phyloP scores from a whole-genome alignment of 2,797 vertebrate genomes.

The Enoplosus armatus region DNA sequence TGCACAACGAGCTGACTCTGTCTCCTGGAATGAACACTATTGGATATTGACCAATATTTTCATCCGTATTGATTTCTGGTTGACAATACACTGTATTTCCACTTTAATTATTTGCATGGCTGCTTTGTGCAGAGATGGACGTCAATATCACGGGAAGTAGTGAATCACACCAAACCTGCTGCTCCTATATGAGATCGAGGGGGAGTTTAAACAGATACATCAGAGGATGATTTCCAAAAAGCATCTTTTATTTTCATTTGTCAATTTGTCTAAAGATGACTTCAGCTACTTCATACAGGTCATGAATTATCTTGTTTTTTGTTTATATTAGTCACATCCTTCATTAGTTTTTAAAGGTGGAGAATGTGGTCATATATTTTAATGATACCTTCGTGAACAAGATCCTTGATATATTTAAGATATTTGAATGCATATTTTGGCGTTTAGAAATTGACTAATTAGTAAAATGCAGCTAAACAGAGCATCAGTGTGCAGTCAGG shows the following conservation, averaged over 20 bases:
- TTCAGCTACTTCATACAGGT: too few species aligned
- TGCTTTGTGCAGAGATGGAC: slow-evolving; percentile 69
- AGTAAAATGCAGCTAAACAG: too few species aligned
- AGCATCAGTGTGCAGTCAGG: too few species aligned
- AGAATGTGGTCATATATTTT: not conserved
- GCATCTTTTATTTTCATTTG: not conserved
- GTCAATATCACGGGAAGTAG: slow-evolving; percentile 66
- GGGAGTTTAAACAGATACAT: slow-evolving; percentile 4
- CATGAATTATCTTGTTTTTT: too few species aligned
- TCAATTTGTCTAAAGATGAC: not conserved
- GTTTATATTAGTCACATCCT: not conserved
- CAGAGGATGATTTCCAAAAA: not conserved
- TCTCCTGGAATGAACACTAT: slow-evolving; percentile 53
- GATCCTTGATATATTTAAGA: not conserved
- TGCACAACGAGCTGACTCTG: slow-evolving; percentile 61
- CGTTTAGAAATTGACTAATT: too few species aligned
- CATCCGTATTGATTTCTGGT: slow-evolving; percentile 75
- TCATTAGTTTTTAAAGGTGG: not conserved
- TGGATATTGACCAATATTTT: slow-evolving; percentile 69
- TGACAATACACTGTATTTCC: slow-evolving; percentile 70
- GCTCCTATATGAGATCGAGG: slow-evolving; percentile 2
- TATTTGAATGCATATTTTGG: too few species aligned
- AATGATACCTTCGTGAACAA: not conserved
- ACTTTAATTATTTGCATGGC: slow-evolving; percentile 83
- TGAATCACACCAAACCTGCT: slow-evolving; percentile 41